phyloP scores from a whole-genome alignment of 2,888 invertebrate genomes.

The Tetropium fuscum region DNA sequence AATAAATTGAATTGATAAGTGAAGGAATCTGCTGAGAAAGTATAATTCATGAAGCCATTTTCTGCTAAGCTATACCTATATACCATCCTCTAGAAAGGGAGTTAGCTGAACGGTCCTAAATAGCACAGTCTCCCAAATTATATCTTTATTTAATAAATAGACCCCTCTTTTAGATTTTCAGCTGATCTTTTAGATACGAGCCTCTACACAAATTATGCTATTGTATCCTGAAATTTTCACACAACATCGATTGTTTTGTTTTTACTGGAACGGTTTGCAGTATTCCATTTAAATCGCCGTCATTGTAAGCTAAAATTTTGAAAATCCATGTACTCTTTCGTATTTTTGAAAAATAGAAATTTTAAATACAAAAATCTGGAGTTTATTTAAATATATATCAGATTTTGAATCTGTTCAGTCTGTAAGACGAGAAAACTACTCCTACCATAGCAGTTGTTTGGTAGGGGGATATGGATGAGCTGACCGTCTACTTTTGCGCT shows the following conservation, averaged over 20 bases:
- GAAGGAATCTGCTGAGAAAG: background rate
- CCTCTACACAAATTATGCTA: slow-evolving; percentile 3
- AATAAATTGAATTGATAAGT: slow-evolving; percentile 9
- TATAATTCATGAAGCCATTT: slow-evolving; percentile 3
- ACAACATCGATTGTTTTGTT: background rate
- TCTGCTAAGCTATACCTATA: background rate
- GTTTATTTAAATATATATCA: no score
- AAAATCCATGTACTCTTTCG: no score
- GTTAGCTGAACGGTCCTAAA: background rate
- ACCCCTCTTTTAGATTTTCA: background rate
- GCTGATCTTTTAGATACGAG: background rate
- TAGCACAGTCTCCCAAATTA: background rate
- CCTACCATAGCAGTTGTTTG: no score
- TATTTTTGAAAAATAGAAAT: no score
- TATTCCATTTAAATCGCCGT: no score
- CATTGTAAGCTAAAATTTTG: no score
- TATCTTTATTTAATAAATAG: slow-evolving; percentile 3
- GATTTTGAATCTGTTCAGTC: no score
- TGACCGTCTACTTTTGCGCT: no score
- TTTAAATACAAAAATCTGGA: no score
- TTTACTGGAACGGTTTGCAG: no score
- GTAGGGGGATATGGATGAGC: no score
- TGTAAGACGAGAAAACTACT: no score
- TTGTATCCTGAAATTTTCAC: background rate
- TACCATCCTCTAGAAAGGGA: background rate